Evolutionary conservation across 2,797 vertebrate species (phyloP), one percentile per base, ranked within the genome.

Genomic region (Coregonus suidteri): DNA sequence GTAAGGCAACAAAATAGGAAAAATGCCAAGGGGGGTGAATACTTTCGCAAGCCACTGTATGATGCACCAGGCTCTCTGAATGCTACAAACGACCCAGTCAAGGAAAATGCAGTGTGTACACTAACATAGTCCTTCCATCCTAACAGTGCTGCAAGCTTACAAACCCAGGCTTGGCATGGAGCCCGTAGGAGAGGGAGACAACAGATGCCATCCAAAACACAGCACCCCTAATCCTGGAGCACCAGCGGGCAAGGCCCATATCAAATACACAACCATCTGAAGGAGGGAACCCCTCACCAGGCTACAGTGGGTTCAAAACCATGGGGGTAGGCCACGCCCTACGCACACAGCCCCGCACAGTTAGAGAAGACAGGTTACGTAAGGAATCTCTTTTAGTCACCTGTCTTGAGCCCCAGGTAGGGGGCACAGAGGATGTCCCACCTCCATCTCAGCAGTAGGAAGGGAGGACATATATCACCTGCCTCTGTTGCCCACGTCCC

Each of bases 141-240:
- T n/a, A n/a, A n/a, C 86, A 81, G 76, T 79, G 13, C 80, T 90
- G 90, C 90, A 87, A 88, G 90, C 89, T 91, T 89, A 92, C 89
- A 90, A 92, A 90, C 89, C 85, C 84, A 83, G 73, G 83, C 80
- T 88, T 94, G 92, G 92, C 91, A 75, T 15, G 74, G 71, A 78
- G 91, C 92, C 92, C 83, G 76, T 89, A 85, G 75, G 78, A 89
- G 80, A 81, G 77, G 79, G 85, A 89, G 88, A 89, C 86, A 90
- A 89, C 93, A 94, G 92, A 93, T 94, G 92, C 86, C 88, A 90
- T 87, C 86, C 83, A 82, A 86, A 86, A 86, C 66, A 82, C 86
- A 87, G 85, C 71, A 7, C 13, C 53, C 35, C 15, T 62, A 30
- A 15, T 69, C 30, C 52, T 30, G 11, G 62, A 54, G 37, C 51